Evolutionary conservation across 2,888 invertebrate species (phyloP).

Genomic region (Philereme vetulata): DNA sequence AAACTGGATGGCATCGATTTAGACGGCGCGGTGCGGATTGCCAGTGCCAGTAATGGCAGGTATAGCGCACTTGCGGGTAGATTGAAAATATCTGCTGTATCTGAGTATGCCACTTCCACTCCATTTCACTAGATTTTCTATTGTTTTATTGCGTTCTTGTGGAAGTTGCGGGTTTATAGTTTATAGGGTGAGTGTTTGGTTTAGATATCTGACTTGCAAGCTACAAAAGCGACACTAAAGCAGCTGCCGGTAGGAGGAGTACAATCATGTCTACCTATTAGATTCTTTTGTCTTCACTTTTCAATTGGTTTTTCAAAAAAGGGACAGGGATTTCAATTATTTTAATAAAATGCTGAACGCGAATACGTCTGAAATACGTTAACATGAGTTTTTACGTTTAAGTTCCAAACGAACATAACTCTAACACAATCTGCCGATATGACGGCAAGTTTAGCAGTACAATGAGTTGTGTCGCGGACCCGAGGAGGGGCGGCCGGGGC

Average conservation of each 20-base stretch:
- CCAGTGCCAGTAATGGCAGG: constrained; percentile 50
- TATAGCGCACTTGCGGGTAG: constrained; percentile 46
- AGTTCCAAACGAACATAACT: constrained; percentile 19
- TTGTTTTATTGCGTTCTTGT: constrained; percentile 46
- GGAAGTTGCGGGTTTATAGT: constrained; percentile 2
- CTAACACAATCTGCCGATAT: constrained; percentile 37
- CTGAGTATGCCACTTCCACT: constrained; percentile 4
- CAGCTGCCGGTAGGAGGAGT: too few species aligned
- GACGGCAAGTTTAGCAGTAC: constrained; percentile 49
- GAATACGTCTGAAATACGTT: neutral
- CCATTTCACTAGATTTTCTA: neutral
- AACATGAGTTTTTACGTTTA: neutral
- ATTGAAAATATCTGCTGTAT: constrained; percentile 48
- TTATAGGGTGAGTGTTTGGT: neutral
- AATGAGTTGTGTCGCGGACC: constrained; percentile 52
- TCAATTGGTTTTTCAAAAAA: too few species aligned
- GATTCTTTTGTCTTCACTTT: too few species aligned
- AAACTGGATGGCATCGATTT: constrained; percentile 54
- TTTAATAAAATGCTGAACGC: too few species aligned
- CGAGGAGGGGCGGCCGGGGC: constrained; percentile 31
- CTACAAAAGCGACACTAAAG: too few species aligned
- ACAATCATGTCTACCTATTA: too few species aligned
- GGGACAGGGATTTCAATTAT: too few species aligned
- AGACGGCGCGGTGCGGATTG: constrained; percentile 41
- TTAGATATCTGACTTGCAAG: too few species aligned